Evolutionary conservation across 1,140 invertebrate genomes (phyloP).

Genomic region (Zaprionus gabonicus): DNA sequence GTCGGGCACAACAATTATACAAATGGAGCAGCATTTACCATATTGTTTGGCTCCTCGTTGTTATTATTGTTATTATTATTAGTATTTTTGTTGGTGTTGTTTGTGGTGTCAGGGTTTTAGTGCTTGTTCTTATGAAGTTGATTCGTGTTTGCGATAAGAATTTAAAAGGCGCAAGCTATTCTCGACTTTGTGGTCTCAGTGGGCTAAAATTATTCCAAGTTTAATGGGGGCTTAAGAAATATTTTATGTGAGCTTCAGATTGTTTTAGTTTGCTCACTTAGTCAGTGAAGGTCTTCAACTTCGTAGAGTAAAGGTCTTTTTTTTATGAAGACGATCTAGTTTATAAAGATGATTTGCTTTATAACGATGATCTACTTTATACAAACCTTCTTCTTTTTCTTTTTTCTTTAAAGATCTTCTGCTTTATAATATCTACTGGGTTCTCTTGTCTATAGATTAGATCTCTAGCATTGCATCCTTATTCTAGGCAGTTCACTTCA

Average conservation of each 20-base stretch:
- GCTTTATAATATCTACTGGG: too few relatives aligned
- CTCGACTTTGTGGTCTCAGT: not conserved
- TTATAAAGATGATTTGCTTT: too few relatives aligned
- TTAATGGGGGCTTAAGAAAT: not conserved
- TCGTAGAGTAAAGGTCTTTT: too few relatives aligned
- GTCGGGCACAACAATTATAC: not conserved
- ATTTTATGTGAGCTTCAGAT: not conserved
- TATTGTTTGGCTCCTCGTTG: too few relatives aligned
- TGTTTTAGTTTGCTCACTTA: not conserved
- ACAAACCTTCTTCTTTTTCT: too few relatives aligned
- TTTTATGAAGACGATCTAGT: too few relatives aligned
- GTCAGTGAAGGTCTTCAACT: too few relatives aligned
- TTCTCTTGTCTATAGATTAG: too few relatives aligned
- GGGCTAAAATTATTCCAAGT: not conserved
- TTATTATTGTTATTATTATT: not conserved
- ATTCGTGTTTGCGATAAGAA: not conserved
- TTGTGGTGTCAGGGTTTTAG: not conserved
- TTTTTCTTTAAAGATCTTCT: too few relatives aligned
- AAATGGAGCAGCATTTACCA: slow-evolving; percentile 25
- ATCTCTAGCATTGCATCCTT: not conserved
- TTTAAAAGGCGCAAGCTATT: not conserved
- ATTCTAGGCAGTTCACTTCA: not conserved
- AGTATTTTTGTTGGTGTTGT: not conserved
- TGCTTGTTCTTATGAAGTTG: not conserved
- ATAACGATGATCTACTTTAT: too few relatives aligned